Evolutionary conservation across 2,797 vertebrate species (phyloP).

Genomic region (Tamandua tetradactyla): DNA sequence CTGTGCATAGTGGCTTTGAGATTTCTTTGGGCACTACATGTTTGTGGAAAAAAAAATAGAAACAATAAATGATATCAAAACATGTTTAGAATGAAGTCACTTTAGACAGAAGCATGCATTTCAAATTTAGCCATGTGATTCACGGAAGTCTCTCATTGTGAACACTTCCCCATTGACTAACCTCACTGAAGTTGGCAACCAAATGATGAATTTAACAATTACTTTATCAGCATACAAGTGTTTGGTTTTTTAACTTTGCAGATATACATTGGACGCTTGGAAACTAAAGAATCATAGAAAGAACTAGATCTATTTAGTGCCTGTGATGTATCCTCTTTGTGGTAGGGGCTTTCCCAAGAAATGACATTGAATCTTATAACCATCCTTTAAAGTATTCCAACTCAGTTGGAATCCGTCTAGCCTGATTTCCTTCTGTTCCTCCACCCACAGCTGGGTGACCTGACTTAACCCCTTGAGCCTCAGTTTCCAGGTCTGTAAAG

Average conservation of each 20-base stretch:
- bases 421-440: not conserved
- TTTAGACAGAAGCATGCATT: not conserved
- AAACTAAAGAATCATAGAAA: not conserved
- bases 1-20: not conserved
- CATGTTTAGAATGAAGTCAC: not conserved
- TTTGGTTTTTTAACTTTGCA: not conserved
- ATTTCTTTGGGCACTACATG: not conserved
- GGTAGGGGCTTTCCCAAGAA: not conserved
- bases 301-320: not conserved
- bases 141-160: not conserved
- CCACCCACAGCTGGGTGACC: not conserved
- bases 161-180: not conserved
- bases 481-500: slow-evolving; percentile 27
- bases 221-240: not conserved
- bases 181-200: not conserved
- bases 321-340: not conserved
- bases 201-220: not conserved
- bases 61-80: slow-evolving; percentile 15
- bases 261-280: not conserved
- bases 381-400: not conserved
- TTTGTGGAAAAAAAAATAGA: not conserved
- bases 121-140: not conserved
- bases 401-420: not conserved
- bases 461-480: slow-evolving; percentile 4
- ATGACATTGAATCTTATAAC: not conserved